Base-by-base conservation (phyloP, 2,888 invertebrate genomes). In the Netelia melanura region DNA sequence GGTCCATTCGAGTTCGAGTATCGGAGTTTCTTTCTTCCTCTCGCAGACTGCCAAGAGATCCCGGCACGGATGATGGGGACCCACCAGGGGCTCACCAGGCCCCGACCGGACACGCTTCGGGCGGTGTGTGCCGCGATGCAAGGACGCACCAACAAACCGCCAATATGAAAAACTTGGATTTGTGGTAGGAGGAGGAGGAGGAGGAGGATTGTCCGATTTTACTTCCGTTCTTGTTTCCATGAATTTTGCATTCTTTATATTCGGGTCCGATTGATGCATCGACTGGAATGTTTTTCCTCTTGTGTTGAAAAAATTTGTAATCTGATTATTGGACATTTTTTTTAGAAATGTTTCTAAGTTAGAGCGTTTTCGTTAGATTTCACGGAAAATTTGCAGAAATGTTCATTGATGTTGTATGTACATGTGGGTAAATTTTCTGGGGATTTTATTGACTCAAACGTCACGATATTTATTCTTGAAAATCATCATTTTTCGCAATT, bases 61-160 rank as follows among this genome's bases (percentile, higher is more conserved):
- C 52, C 1, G 25, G 23, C 43, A 44, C 62, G 67, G 11, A 14
- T 14, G 25, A 5, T 2, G 9, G n/a, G 11, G 10, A 1, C 25
- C 38, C 14, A 14, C 11, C 58, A 38, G 21, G 11, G 23, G 48
- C 23, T 67, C 23, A 48, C 10, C 23, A 48, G 52, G 23, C 74
- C 14, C 48, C 62, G 77, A 80, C 79, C 75, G 76, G 72, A 77
- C 79, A 83, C 72, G 80, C 83, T 65, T 64, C 76, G 48, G 79
- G 83, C 85, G 79, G 81, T 80, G 72, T 83, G 58, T 72, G 43
- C 68, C 67, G 23, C 67, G 56, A 70, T 70, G 81, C 86, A 86
- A 86, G 86, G 86, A 83, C 86, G 70, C 78, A 78, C 48, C 14
- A 14, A 76, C 23, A 56, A 78, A 83, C 81, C 61, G 75, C 78